Evolutionary conservation across 2,113 vertebrate genomes (phyloP).

Genomic region (Callipepla californica): DNA sequence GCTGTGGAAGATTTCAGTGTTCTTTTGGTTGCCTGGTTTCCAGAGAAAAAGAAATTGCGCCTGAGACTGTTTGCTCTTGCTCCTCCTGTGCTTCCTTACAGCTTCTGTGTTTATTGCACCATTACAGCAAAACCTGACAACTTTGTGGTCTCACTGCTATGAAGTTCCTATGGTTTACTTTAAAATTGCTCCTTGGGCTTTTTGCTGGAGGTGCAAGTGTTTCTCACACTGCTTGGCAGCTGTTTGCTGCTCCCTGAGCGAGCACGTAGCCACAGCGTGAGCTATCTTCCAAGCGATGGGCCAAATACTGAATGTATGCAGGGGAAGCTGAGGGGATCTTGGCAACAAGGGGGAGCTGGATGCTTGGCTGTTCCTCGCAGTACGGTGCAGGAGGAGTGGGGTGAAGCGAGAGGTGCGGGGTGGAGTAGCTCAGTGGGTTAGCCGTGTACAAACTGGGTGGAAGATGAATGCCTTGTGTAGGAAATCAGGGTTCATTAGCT

Average conservation of each 20-base stretch:
- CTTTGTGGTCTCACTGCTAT: background rate
- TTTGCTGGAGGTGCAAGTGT: background rate
- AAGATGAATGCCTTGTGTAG: slow-evolving; percentile 4
- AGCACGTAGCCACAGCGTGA: fast-evolving
- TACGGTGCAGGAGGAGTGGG: background rate
- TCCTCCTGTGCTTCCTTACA: background rate
- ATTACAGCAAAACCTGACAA: background rate
- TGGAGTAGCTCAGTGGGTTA: background rate
- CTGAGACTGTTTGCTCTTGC: background rate
- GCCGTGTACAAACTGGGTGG: background rate
- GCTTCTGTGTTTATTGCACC: background rate
- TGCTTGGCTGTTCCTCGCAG: background rate
- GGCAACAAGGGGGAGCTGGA: background rate
- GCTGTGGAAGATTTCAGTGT: background rate
- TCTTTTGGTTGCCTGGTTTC: background rate
- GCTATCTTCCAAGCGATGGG: background rate
- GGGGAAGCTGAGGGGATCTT: background rate
- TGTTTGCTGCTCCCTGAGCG: too few species aligned
- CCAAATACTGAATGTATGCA: background rate
- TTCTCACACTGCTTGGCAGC: background rate
- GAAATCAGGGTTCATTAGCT: slow-evolving; percentile 66
- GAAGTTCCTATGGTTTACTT: background rate
- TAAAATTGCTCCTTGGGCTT: background rate
- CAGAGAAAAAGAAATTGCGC: background rate
- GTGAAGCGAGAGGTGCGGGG: background rate